Conservation (phyloP, 2,888 invertebrate species). For the Pardosa pseudoannulata region DNA sequence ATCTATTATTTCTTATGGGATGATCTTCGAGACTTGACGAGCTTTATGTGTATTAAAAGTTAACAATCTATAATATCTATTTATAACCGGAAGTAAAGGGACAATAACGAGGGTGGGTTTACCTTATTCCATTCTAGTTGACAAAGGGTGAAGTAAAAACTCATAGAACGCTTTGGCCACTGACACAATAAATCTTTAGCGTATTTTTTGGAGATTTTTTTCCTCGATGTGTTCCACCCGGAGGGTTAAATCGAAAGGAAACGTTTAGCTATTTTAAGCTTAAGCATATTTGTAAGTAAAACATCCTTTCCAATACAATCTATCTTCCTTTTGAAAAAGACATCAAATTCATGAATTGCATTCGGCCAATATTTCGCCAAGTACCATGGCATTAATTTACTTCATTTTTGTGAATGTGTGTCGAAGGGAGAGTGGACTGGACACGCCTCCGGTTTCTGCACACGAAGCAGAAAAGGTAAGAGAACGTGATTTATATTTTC, state of each 20-base stretch:
- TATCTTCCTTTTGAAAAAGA: neutral
- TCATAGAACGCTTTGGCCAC: too few relatives aligned
- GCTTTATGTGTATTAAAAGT: too few relatives aligned
- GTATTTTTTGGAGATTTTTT: too few relatives aligned
- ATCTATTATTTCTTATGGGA: too few relatives aligned
- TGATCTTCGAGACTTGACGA: too few relatives aligned
- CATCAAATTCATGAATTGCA: constrained; percentile 13
- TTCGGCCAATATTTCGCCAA: neutral
- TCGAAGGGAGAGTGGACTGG: neutral
- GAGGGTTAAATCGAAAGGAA: neutral
- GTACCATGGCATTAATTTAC: neutral
- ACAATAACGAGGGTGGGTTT: too few relatives aligned
- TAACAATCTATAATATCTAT: too few relatives aligned
- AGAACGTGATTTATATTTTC: constrained; percentile 14
- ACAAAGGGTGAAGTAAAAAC: too few relatives aligned
- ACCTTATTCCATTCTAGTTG: too few relatives aligned
- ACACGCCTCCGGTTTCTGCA: constrained; percentile 7
- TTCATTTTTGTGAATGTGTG: constrained; percentile 9
- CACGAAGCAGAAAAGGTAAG: neutral
- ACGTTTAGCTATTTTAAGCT: neutral
- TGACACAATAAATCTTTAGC: too few relatives aligned
- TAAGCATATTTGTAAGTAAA: neutral
- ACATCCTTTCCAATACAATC: neutral
- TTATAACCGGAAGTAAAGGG: too few relatives aligned
- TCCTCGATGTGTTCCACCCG: too few relatives aligned